Base-by-base conservation (phyloP, 1,140 invertebrate genomes). In the Drosophila nasuta region DNA sequence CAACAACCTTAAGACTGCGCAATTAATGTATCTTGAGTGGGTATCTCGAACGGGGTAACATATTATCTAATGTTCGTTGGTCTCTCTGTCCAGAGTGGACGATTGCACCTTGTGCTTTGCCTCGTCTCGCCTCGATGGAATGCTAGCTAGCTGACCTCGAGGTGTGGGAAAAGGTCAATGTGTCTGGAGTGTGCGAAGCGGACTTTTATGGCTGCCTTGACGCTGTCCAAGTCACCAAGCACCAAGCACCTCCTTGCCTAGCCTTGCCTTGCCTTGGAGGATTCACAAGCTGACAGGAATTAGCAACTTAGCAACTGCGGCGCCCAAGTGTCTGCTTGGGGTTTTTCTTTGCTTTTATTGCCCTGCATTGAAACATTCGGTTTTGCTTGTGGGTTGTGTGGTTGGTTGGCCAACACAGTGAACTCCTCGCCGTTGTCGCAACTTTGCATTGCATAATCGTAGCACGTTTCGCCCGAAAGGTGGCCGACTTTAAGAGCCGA, bases 151-250 rank as follows among this genome's bases (percentile, higher is more conserved):
- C 15, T 48, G 66, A 57, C 79, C 79, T 82, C 79, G 71, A 71
- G 49, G 66, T 67, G 70, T 65, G 52, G 35, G 28, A 79, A 63
- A 87, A 87, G 82, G 82, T 86, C 82, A 82, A 79, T 65, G 45
- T 51, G 75, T 68, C 46, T 49, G n/a, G 28, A 51, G 65, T 48
- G 58, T 33, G 35, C 51, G 11, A 15, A 10, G 43, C 48, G 64
- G 74, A 77, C 58, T 76, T 62, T 76, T 51, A 43, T n/a, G 56
- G 49, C 71, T 17, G 46, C 33, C 28, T 45, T 46, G 48, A 11
- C n/a, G 25, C 30, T 58, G 64, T 15, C n/a, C 28, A 11, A 15
- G 25, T 10, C 3, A 10, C 35, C 25, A 64, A 38, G 35, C 3
- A 10, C 35, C 25, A 64, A 38, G 35, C 35, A 38, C 35, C 35